phyloP scores from a whole-genome alignment of 1,140 invertebrate genomes.

The Bombyx mori region ASM3026992v2 NC_085124.1:10249501-10250000 shows the following conservation, averaged over 20 bases:
- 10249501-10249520: too few relatives aligned
- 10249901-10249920: slow-evolving; percentile 16
- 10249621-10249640: slow-evolving; percentile 26
- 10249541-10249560: too few relatives aligned
- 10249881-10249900: slow-evolving; percentile 37
- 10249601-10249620: slow-evolving; percentile 42
- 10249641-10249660: slow-evolving; percentile 32
- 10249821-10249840: slow-evolving; percentile 33
- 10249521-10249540: too few relatives aligned
- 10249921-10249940: slow-evolving; percentile 24
- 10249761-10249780: slow-evolving; percentile 28
- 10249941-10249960: slow-evolving; percentile 11
- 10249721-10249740: slow-evolving; percentile 18
- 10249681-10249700: slow-evolving; percentile 31
- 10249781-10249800: slow-evolving; percentile 17
- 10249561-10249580: too few relatives aligned
- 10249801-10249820: slow-evolving; percentile 28
- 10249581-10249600: slow-evolving; percentile 23
- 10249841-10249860: slow-evolving; percentile 18
- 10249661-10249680: slow-evolving; percentile 42
- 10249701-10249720: slow-evolving; percentile 34
- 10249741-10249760: slow-evolving; percentile 35
- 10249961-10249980: slow-evolving; percentile 11
- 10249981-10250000: slow-evolving; percentile 11
- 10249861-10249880: slow-evolving; percentile 19